Evolutionary conservation across 2,888 invertebrate species (phyloP), one percentile per base, ranked within the genome.

Genomic region (Sphecodes monilicornis): DNA sequence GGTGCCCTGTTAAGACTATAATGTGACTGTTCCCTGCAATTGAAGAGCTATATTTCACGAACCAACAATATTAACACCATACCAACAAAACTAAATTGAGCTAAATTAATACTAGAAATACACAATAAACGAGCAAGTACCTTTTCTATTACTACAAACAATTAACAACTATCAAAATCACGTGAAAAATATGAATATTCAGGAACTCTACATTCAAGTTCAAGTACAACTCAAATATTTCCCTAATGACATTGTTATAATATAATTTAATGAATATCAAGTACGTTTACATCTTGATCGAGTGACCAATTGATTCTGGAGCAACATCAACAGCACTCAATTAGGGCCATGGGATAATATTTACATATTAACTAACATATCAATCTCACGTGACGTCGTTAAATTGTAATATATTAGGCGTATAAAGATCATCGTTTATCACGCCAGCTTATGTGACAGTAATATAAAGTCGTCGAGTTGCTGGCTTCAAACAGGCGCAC

Each of bases 391-490:
- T 50, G 32, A 76, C 46, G 5, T 39, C 10, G 36, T 50, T 50
- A 43, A 69, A 73, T 50, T 60, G 26, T 3, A 54, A 68, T 41
- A 22, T 41, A 60, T 41, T 32, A 50, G 50, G 36, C 43, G 41
- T 46, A 66, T 41, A 46, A 72, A 32, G 39, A 43, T 18, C 64
- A 66, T 75, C 80, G 72, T 73, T 81, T 39, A 72, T 82, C 72
- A 71, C 72, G 64, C 26, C 78, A 73, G 32, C 57, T 82, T 73
- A 39, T 74, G 71, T 73, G 79, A 66, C 68, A 66, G 75, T 81
- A 76, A 76, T 76, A 39, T 79, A 86, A 86, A 80, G 73, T 75
- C 77, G 85, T 75, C 46, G 64, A 60, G 86, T 86, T 76, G 79
- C 85, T 82, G 82, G 57, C 39, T 26, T 74, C 76, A 36, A 57